These are phyloP conservation scores for Dreissena polymorpha DNA, from an alignment of 1,140 invertebrate species.

Conservation along the genomic window DNA sequence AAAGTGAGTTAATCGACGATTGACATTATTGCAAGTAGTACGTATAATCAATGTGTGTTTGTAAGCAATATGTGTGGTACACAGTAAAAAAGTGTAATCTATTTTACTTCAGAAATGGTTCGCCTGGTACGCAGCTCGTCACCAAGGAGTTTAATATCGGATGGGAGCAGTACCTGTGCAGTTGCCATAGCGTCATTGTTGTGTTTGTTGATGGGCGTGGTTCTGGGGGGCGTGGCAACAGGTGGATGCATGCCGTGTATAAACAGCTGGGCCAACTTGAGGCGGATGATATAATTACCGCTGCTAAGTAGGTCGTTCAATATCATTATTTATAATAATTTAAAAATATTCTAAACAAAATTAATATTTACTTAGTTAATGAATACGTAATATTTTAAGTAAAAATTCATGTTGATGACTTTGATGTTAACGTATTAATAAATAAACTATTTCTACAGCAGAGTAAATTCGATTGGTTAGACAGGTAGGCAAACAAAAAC, in stretches of 20 bases:
- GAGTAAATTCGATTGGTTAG: too few relatives aligned
- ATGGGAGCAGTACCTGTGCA: slow-evolving; percentile 92
- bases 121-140: slow-evolving; percentile 92
- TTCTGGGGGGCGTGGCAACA: slow-evolving; percentile 91
- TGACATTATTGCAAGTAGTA: not conserved
- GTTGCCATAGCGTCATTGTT: slow-evolving; percentile 91
- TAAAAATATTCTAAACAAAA: not conserved
- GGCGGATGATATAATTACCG: slow-evolving; percentile 94
- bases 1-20: too few relatives aligned
- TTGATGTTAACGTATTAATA: too few relatives aligned
- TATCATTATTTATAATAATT: not conserved
- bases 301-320: slow-evolving; percentile 87
- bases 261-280: slow-evolving; percentile 91
- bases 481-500: too few relatives aligned
- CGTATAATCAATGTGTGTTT: not conserved
- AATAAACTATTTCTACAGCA: too few relatives aligned
- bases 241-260: slow-evolving; percentile 91
- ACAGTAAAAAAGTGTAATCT: too few relatives aligned
- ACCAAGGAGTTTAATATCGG: slow-evolving; percentile 92
- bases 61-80: not conserved
- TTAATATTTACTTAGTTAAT: too few relatives aligned
- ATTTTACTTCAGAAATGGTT: slow-evolving; percentile 85
- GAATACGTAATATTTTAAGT: too few relatives aligned
- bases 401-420: too few relatives aligned
- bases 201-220: slow-evolving; percentile 94